These are phyloP conservation scores for Cloeon dipterum DNA, from an alignment of 2,888 invertebrate species.

Conservation along the genomic window DNA sequence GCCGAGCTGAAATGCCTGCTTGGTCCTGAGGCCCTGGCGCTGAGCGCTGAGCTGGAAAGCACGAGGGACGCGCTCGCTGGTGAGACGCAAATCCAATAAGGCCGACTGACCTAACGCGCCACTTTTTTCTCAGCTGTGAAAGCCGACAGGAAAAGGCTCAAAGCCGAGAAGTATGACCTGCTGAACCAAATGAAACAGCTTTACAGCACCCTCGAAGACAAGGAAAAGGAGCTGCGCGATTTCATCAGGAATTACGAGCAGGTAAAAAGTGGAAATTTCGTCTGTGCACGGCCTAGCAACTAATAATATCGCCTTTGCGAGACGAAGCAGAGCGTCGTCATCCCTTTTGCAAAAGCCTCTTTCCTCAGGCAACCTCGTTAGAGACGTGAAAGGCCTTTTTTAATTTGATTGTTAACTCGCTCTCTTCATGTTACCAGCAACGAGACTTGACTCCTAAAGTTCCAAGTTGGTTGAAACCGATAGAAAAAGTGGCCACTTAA, in stretches of 20 bases:
- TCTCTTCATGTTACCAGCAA: too few species aligned
- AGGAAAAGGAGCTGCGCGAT: slow-evolving; percentile 79
- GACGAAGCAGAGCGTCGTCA: too few species aligned
- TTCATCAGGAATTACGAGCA: slow-evolving; percentile 89
- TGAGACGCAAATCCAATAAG: not conserved
- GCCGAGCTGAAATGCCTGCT: slow-evolving; percentile 41
- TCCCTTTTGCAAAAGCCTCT: too few species aligned
- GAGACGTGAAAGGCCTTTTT: too few species aligned
- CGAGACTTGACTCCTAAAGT: too few species aligned
- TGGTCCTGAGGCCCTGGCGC: slow-evolving; percentile 27
- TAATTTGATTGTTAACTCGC: too few species aligned
- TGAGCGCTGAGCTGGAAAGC: not conserved
- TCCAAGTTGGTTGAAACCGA: too few species aligned
- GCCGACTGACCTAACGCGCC: not conserved
- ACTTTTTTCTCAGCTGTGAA: slow-evolving; percentile 40
- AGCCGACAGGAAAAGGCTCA: slow-evolving; percentile 70
- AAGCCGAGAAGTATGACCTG: slow-evolving; percentile 82
- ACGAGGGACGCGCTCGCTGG: not conserved
- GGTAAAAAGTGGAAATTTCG: too few species aligned
- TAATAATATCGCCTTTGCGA: too few species aligned
- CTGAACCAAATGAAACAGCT: slow-evolving; percentile 87
- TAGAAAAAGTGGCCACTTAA: too few species aligned
- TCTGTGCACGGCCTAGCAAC: too few species aligned
- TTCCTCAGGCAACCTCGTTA: too few species aligned
- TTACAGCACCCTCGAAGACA: slow-evolving; percentile 81